Percentiles rank a stretch among this genome's conserved stretches.
Evolutionary conservation across 2,888 invertebrate species (phyloP).

Genomic region (Tenthredo mesomela): DNA sequence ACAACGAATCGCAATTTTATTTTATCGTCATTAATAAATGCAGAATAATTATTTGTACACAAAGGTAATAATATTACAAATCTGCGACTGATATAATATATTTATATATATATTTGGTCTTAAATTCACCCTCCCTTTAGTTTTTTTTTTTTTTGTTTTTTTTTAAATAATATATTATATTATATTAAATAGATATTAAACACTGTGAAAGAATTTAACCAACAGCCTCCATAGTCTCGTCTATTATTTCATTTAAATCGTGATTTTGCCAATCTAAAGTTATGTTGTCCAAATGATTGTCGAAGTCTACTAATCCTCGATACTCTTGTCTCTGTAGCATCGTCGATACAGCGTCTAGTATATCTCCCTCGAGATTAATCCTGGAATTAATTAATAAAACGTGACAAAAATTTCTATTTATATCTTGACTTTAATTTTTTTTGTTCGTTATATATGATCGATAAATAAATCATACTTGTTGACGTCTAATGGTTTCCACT

Average conservation of each 20-base stretch:
- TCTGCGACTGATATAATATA: background rate
- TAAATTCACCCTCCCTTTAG: background rate
- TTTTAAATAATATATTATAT: background rate
- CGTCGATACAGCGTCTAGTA: slow-evolving; percentile 84
- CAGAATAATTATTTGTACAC: background rate
- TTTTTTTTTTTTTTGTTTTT: no score
- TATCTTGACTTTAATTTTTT: background rate
- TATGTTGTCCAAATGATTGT: slow-evolving; percentile 97
- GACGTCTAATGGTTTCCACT: slow-evolving; percentile 85
- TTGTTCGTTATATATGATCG: background rate
- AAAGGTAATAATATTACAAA: background rate
- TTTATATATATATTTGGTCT: background rate
- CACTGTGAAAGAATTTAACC: background rate
- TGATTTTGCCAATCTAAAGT: slow-evolving; percentile 93
- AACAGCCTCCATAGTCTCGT: slow-evolving; percentile 69
- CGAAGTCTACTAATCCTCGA: slow-evolving; percentile 94
- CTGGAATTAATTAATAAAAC: slow-evolving; percentile 64
- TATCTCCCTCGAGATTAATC: slow-evolving; percentile 75
- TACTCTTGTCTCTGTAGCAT: slow-evolving; percentile 87
- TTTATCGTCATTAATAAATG: background rate
- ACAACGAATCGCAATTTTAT: background rate
- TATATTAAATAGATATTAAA: background rate
- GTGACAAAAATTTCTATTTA: background rate
- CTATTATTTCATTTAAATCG: slow-evolving; percentile 83
- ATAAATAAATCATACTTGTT: slow-evolving; percentile 73